Percentiles rank a stretch among this genome's conserved stretches.
Conservation (phyloP, 2,888 invertebrate species). For the Zele albiditarsus region DNA sequence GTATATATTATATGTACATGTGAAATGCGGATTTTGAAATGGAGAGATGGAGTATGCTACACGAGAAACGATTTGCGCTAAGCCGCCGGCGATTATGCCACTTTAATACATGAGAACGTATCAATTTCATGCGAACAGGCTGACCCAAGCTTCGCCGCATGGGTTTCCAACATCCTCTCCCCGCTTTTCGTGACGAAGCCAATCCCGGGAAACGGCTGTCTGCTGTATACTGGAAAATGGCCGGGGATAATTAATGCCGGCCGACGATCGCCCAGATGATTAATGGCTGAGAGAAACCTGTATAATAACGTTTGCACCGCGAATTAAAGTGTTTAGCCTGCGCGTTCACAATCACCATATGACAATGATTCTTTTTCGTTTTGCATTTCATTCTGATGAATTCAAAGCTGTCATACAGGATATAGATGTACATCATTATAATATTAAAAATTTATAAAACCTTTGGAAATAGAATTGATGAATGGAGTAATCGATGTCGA, state of each 20-base stretch:
- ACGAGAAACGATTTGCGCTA: conserved; percentile 56
- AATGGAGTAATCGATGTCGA: neutral
- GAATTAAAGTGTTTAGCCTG: conserved; percentile 64
- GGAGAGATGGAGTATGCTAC: conserved; percentile 8
- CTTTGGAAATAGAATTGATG: neutral
- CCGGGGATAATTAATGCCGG: conserved; percentile 68
- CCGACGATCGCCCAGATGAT: conserved; percentile 66
- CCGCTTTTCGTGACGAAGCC: conserved; percentile 27
- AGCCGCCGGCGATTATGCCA: conserved; percentile 59
- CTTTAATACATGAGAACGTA: conserved; percentile 66
- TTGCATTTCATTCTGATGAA: neutral
- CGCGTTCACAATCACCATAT: conserved; percentile 19
- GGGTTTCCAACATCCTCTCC: conserved; percentile 28
- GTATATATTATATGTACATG: conserved; percentile 4
- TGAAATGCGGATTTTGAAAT: conserved; percentile 34
- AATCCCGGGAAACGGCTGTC: conserved; percentile 55
- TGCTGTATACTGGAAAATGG: conserved; percentile 63
- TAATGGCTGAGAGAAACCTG: conserved; percentile 61
- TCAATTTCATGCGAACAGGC: conserved; percentile 66
- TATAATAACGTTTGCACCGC: conserved; percentile 64
- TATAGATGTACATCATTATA: neutral
- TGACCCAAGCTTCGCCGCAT: conserved; percentile 46
- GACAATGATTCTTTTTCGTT: conserved; percentile 6
- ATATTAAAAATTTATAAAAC: neutral
- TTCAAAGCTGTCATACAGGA: no score